These are phyloP conservation scores for Machimus atricapillus DNA, from an alignment of 2,888 invertebrate species.

Conservation along the genomic window DNA sequence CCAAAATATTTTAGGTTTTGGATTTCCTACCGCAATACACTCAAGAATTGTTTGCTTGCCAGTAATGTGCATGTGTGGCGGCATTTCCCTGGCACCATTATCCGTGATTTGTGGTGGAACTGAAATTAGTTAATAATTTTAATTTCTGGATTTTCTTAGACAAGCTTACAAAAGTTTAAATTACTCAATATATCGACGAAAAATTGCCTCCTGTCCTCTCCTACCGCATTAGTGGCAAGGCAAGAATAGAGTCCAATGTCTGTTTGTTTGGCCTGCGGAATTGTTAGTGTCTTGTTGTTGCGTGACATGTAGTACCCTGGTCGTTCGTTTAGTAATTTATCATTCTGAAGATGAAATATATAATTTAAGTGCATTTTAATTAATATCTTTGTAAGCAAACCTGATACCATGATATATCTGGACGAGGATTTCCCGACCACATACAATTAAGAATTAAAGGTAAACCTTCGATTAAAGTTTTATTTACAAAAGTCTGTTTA, in stretches of 20 bases:
- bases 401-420: conserved; percentile 70
- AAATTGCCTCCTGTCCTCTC: conserved; percentile 63
- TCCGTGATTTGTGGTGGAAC: conserved; percentile 45
- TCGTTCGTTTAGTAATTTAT: neutral
- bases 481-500: conserved; percentile 4
- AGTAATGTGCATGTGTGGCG: neutral
- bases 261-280: conserved; percentile 55
- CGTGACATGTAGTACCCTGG: conserved; percentile 9
- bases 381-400: conserved; percentile 51
- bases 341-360: neutral
- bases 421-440: conserved; percentile 68
- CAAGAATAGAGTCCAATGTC: conserved; percentile 68
- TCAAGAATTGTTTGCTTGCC: conserved; percentile 50
- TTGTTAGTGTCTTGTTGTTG: conserved; percentile 62
- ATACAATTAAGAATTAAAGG: conserved; percentile 65
- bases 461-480: conserved; percentile 58
- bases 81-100: neutral
- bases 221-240: conserved; percentile 67
- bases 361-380: neutral
- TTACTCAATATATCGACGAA: conserved; percentile 63
- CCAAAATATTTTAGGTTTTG: conserved; percentile 66
- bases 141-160: neutral
- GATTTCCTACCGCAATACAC: conserved; percentile 62
- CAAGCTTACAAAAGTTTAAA: neutral
- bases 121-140: neutral